Base-by-base conservation (phyloP, 2,797 vertebrate species). In the Hippoglossus hippoglossus region DNA sequence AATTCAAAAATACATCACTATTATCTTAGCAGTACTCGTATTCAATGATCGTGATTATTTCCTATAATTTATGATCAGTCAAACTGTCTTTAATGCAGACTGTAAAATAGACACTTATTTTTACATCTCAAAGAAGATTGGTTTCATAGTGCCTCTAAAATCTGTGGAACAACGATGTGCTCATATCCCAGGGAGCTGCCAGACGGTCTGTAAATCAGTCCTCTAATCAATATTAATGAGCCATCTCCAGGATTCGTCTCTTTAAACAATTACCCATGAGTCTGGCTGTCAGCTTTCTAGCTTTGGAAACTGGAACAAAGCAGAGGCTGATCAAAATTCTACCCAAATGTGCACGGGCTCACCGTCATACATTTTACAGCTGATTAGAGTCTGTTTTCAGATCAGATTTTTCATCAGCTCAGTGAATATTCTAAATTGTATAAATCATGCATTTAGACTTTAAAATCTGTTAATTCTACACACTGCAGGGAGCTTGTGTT, bases 221-320 rank as follows among this genome's bases (percentile, higher is more conserved):
- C 26, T 28, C 58, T 73, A 47, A 75, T 78, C 55, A 79, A 68
- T 73, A 75, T 75, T 65, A 80, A 84, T 78, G 53, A 75, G 34
- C 47, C 46, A 21, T 26, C 25, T 67, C 18, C 50, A 70, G 50
- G 58, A 77, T 73, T 51, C 34, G 57, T 67, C 62, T 67, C 47
- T 72, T 36, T 73, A 31, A 47, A 28, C 78, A 75, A 49, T 62
- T 72, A 63, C 63, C 77, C 55, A 31, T 67, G 77, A 78, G 55
- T 68, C 53, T 44, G 16, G 50, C 69, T 73, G 61, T 59, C 0
- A 3, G 21, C 24, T 59, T 61, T 68, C 39, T 36, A 54, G 26
- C 12, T 75, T 78, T 58, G 9, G 19, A 66, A 59, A 62, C 56
- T 59, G 31, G 34, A 68, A 77, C 69, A 65, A 76, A 73, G 13